These are phyloP conservation scores for Phylloscopus trochiloides DNA, from an alignment of 2,113 vertebrate genomes.

Conservation along the genomic window DNA sequence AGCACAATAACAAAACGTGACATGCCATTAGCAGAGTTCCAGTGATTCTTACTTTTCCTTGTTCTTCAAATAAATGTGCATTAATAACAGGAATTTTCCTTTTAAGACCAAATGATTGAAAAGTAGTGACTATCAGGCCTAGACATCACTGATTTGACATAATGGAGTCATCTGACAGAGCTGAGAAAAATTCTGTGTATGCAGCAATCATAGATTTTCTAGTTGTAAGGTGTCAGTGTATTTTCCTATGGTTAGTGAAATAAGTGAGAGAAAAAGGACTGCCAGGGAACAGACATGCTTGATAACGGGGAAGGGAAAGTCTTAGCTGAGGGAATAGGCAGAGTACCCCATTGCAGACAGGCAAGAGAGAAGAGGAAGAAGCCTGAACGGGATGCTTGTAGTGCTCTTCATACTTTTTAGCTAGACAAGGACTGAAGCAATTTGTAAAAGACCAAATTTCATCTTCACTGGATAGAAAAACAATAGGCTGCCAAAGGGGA, in stretches of 20 bases:
- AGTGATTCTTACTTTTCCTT: neutral
- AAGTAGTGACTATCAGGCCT: neutral
- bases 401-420: neutral
- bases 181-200: neutral
- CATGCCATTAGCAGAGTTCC: conserved; percentile 18
- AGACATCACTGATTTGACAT: neutral
- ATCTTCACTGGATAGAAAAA: neutral
- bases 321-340: neutral
- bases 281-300: neutral
- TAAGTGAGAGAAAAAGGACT: neutral
- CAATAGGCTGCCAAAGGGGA: no score
- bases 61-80: neutral
- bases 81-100: neutral
- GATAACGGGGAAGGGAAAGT: neutral
- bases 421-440: neutral
- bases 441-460: neutral
- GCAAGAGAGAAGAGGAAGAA: neutral
- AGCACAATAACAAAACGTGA: conserved; percentile 39
- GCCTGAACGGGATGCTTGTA: rapidly evolving
- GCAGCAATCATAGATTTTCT: neutral
- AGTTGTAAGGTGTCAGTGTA: neutral
- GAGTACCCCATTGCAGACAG: neutral
- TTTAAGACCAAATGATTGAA: neutral
- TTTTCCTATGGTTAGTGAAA: neutral
- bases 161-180: neutral